Evolutionary conservation across 2,797 vertebrate species (phyloP).

Genomic region (Galago senegalensis): DNA sequence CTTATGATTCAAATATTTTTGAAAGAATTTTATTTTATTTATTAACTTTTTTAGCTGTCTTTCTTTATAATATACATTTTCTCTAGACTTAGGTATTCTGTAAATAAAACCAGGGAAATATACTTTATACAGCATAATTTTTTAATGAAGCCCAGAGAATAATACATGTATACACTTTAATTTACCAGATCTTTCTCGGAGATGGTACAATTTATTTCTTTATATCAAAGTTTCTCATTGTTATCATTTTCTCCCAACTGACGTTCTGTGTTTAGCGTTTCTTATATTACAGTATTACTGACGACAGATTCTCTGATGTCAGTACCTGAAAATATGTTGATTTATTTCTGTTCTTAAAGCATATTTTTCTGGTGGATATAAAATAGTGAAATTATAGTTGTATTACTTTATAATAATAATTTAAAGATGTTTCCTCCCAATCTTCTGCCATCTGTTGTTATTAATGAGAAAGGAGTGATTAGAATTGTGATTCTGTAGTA

Average conservation of each 20-base stretch:
- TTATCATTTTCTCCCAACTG: neutral
- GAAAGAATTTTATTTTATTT: neutral
- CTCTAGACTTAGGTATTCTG: neutral
- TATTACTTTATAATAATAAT: neutral
- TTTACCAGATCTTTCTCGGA: neutral
- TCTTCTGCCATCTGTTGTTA: neutral
- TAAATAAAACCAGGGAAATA: neutral
- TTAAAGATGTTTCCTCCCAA: neutral
- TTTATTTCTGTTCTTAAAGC: neutral
- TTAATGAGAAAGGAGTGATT: neutral
- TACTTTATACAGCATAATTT: neutral
- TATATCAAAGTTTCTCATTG: neutral
- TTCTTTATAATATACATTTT: conserved; percentile 10
- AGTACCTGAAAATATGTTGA: neutral
- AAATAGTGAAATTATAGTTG: neutral
- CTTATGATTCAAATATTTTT: neutral
- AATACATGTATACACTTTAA: neutral
- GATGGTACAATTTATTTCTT: neutral
- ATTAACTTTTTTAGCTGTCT: neutral
- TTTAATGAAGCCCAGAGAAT: neutral
- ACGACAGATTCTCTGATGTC: neutral
- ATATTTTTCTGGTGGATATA: neutral
- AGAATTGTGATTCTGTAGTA: neutral
- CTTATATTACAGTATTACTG: neutral
- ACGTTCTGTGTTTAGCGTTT: neutral